A percentile compares a stretch with the other conserved stretches of the same genome.
These are phyloP conservation scores for Enteromius viviparus DNA, from an alignment of 2,797 vertebrate genomes.

Conservation along the genomic window DNA sequence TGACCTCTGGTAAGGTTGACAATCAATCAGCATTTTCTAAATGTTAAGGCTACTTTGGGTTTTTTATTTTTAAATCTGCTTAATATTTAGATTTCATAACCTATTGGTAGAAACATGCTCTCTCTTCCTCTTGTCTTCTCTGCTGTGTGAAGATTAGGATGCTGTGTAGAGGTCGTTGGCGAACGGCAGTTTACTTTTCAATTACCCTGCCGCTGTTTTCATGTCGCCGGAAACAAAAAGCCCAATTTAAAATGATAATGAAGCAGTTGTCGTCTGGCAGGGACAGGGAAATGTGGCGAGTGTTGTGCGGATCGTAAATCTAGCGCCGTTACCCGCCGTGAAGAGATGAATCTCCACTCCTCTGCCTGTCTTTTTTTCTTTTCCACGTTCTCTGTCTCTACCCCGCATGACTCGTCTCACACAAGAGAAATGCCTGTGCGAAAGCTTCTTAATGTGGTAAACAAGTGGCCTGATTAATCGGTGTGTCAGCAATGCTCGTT, in stretches of 20 bases:
- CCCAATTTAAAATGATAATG: slow-evolving; percentile 80
- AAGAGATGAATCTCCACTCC: slow-evolving; percentile 74
- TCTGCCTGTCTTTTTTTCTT: slow-evolving; percentile 68
- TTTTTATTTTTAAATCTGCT: accelerated
- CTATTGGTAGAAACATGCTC: neutral
- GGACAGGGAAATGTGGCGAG: slow-evolving; percentile 69
- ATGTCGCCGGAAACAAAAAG: slow-evolving; percentile 71
- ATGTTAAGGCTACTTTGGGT: neutral
- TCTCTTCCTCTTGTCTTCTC: slow-evolving; percentile 27
- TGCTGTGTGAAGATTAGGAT: slow-evolving; percentile 57
- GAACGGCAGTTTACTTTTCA: slow-evolving; percentile 63
- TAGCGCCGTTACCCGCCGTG: slow-evolving; percentile 71
- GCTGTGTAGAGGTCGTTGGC: slow-evolving; percentile 58
- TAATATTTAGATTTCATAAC: neutral
- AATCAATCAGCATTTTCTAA: neutral
- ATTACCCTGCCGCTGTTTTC: slow-evolving; percentile 60
- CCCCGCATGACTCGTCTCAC: slow-evolving; percentile 49
- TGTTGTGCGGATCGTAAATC: slow-evolving; percentile 75
- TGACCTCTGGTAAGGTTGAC: neutral
- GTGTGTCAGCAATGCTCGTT: slow-evolving; percentile 68
- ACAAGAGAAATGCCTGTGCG: slow-evolving; percentile 75
- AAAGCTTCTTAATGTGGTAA: slow-evolving; percentile 74
- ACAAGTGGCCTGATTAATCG: slow-evolving; percentile 81
- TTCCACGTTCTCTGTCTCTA: slow-evolving; percentile 25
- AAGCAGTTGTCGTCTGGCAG: slow-evolving; percentile 77